These are phyloP conservation scores for Onthophagus taurus DNA, from an alignment of 1,140 invertebrate genomes.

Conservation along the genomic window DNA sequence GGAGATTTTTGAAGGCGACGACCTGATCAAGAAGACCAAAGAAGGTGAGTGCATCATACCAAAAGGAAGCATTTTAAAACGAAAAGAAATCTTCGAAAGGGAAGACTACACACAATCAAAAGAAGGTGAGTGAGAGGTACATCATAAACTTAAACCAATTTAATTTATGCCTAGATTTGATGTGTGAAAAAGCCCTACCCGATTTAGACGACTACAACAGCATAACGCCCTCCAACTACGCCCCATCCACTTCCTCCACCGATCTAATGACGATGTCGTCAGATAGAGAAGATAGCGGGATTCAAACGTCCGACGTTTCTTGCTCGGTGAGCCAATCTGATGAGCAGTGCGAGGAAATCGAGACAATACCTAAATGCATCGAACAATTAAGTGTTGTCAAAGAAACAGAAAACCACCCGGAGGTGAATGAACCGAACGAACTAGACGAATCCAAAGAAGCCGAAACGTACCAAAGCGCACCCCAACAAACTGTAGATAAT, in stretches of 20 bases:
- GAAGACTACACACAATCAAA: slow-evolving; percentile 30
- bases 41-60: no score
- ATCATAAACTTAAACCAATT: slow-evolving; percentile 31
- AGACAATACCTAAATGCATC: slow-evolving; percentile 25
- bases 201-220: slow-evolving; percentile 36
- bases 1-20: slow-evolving; percentile 24
- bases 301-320: slow-evolving; percentile 69
- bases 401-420: slow-evolving; percentile 16
- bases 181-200: slow-evolving; percentile 26
- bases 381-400: slow-evolving; percentile 23
- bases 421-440: background rate
- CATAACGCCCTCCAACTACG: slow-evolving; percentile 36
- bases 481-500: slow-evolving; percentile 10
- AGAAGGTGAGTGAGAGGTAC: no score
- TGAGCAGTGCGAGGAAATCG: slow-evolving; percentile 46
- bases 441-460: slow-evolving; percentile 4
- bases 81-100: slow-evolving; percentile 25
- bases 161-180: slow-evolving; percentile 28
- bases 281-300: slow-evolving; percentile 70
- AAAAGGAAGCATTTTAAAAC: slow-evolving; percentile 16
- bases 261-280: slow-evolving; percentile 48
- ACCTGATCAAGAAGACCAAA: slow-evolving; percentile 28
- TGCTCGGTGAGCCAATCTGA: slow-evolving; percentile 64
- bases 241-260: slow-evolving; percentile 43
- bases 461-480: no score